These are phyloP conservation scores for Steinernema carpocapsae DNA, from an alignment of 2,888 invertebrate genomes.

Conservation along the genomic window DNA sequence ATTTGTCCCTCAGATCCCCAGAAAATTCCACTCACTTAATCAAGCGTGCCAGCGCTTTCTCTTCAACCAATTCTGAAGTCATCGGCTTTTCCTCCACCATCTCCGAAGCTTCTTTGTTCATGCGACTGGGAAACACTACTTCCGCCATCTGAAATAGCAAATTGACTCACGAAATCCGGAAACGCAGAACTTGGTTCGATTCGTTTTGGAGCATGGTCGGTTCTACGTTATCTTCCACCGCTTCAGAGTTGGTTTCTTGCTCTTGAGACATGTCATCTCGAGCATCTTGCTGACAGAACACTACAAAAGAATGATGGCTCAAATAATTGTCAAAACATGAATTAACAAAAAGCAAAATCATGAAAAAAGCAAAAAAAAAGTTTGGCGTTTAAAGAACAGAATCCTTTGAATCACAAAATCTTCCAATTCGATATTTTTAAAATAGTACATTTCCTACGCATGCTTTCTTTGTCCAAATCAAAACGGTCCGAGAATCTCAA, in stretches of 20 bases:
- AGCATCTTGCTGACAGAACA: not conserved
- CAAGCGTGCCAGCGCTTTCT: not conserved
- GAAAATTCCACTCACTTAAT: not conserved
- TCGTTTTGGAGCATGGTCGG: not conserved
- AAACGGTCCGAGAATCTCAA: too few relatives aligned
- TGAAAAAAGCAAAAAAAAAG: too few relatives aligned
- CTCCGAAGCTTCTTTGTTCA: slow-evolving; percentile 2
- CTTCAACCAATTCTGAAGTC: not conserved
- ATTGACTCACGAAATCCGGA: not conserved
- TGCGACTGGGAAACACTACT: not conserved
- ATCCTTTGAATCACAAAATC: too few relatives aligned
- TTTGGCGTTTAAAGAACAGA: too few relatives aligned
- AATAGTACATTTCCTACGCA: too few relatives aligned
- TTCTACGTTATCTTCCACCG: not conserved
- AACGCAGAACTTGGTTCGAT: not conserved
- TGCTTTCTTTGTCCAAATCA: too few relatives aligned
- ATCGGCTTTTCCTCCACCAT: not conserved
- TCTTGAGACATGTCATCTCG: not conserved
- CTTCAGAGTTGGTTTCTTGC: not conserved
- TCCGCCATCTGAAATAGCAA: not conserved
- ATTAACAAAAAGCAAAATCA: too few relatives aligned
- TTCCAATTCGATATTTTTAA: too few relatives aligned
- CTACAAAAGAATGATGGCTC: not conserved
- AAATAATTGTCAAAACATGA: too few relatives aligned
- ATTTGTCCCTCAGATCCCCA: not conserved